phyloP scores from a whole-genome alignment of 2,113 vertebrate genomes.

The Centropus unirufus region DNA sequence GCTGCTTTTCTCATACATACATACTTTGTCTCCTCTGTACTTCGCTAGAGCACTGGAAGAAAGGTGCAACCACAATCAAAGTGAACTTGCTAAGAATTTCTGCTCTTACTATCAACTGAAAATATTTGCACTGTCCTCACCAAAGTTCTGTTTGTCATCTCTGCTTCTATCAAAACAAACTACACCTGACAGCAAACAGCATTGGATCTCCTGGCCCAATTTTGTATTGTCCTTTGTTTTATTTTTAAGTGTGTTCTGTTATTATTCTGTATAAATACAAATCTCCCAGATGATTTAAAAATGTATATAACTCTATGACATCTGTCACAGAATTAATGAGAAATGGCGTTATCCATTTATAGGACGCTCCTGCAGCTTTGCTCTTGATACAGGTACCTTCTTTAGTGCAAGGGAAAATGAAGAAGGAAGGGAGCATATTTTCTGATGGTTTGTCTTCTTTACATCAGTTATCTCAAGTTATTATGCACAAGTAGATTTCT shows the following conservation, averaged over 20 bases:
- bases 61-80: not conserved
- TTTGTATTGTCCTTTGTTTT: conserved; percentile 21
- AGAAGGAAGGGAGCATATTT: not conserved
- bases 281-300: conserved; percentile 1
- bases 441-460: not conserved
- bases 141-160: not conserved
- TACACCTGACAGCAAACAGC: not conserved
- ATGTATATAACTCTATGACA: not conserved
- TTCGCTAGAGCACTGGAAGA: not conserved
- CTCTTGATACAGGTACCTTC: not conserved
- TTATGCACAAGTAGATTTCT: not conserved
- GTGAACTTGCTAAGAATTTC: not conserved
- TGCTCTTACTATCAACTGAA: not conserved
- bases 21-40: not conserved
- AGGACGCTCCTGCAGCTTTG: not conserved
- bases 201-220: not conserved
- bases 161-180: not conserved
- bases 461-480: not conserved
- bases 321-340: not conserved
- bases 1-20: not conserved
- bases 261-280: not conserved
- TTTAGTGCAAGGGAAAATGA: not conserved
- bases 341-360: not conserved
- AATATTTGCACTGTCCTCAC: not conserved
- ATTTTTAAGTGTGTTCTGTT: not conserved